Conservation (phyloP, 2,797 vertebrate species). For the Pelochelys cantorii region DNA sequence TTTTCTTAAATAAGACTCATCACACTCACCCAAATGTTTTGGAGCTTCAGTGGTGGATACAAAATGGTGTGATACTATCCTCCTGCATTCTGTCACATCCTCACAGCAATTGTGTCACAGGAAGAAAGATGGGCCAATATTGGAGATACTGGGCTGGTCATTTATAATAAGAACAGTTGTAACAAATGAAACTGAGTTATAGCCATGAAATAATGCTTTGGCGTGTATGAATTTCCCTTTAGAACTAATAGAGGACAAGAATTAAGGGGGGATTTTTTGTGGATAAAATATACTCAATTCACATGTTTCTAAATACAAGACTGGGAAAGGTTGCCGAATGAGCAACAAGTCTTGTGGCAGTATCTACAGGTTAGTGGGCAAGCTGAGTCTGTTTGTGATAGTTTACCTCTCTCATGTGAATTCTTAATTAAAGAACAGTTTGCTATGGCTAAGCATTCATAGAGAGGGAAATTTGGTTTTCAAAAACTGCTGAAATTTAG, state of each 20-base stretch:
- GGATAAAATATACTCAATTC: neutral
- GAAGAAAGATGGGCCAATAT: neutral
- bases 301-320: neutral
- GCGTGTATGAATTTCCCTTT: neutral
- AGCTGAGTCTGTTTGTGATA: fast-evolving
- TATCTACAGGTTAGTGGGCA: neutral
- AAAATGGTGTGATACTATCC: neutral
- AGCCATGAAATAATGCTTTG: neutral
- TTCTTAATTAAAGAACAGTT: neutral
- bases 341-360: neutral
- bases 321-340: neutral
- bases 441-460: neutral
- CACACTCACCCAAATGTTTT: neutral
- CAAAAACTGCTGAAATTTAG: constrained; percentile 48
- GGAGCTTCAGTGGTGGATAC: neutral
- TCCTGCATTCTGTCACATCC: neutral
- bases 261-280: neutral
- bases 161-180: neutral
- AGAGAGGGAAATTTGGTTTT: neutral
- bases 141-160: neutral
- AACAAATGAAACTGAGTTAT: neutral
- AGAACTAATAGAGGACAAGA: neutral
- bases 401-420: fast-evolving
- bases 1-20: neutral
- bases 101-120: no score